phyloP scores from a whole-genome alignment of 2,797 vertebrate species.

The Neomorphus geoffroyi region DNA sequence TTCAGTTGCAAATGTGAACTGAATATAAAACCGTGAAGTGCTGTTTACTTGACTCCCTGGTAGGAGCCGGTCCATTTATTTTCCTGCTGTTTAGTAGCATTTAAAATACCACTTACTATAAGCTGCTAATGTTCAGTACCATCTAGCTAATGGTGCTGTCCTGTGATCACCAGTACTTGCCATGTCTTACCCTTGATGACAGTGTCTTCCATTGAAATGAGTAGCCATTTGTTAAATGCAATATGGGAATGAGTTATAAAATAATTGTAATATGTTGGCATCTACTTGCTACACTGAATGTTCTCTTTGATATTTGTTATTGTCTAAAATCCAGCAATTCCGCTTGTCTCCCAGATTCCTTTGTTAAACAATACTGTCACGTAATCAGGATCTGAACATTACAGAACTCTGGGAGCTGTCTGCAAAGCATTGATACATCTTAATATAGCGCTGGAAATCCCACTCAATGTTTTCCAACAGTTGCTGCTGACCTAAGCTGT shows the following conservation, averaged over 20 bases:
- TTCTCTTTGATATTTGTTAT: neutral
- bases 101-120: neutral
- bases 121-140: neutral
- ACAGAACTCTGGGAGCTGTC: neutral
- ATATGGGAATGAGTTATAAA: neutral
- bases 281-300: neutral
- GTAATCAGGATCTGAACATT: neutral
- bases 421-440: neutral
- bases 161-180: neutral
- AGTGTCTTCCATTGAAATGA: neutral
- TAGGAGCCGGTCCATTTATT: neutral
- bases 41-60: neutral
- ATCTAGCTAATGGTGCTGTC: neutral
- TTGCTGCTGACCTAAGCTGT: neutral
- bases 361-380: neutral
- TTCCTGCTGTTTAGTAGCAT: neutral
- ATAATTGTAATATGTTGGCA: neutral
- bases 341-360: neutral
- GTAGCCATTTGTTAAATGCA: neutral
- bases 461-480: neutral
- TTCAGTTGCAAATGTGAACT: constrained; percentile 5
- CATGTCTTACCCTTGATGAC: neutral
- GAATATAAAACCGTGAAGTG: constrained; percentile 2
- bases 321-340: neutral
- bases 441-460: neutral